These are phyloP conservation scores for Cotesia typhae DNA, from an alignment of 1,140 invertebrate species.

Conservation along the genomic window DNA sequence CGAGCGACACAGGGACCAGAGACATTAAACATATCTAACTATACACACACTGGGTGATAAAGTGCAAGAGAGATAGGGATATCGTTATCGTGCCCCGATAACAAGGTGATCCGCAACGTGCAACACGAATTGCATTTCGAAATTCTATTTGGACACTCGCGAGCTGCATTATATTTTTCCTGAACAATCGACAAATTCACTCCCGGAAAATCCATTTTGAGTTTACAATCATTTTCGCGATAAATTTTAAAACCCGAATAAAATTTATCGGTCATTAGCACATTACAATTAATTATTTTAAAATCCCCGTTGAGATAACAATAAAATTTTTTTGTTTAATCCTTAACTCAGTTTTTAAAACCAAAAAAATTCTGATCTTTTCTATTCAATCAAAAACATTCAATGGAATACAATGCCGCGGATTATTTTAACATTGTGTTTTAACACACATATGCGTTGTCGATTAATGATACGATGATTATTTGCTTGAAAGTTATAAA, in stretches of 20 bases:
- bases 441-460: too few relatives aligned
- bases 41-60: background rate
- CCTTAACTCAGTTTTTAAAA: too few relatives aligned
- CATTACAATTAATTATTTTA: constrained; percentile 37
- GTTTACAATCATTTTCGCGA: constrained; percentile 4
- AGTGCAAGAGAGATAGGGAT: constrained; percentile 26
- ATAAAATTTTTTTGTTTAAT: constrained; percentile 3
- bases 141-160: constrained; percentile 37
- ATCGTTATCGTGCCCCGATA: constrained; percentile 42
- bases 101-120: constrained; percentile 39
- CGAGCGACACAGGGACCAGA: background rate
- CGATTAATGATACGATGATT: too few relatives aligned
- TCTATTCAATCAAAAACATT: too few relatives aligned
- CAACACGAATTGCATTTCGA: constrained; percentile 39
- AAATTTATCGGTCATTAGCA: constrained; percentile 24
- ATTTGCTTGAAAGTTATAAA: too few relatives aligned
- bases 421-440: too few relatives aligned
- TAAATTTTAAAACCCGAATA: too few relatives aligned
- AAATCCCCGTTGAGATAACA: constrained; percentile 8
- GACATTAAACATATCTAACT: background rate
- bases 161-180: constrained; percentile 21
- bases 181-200: constrained; percentile 31
- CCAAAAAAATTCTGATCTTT: too few relatives aligned
- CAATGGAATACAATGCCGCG: too few relatives aligned
- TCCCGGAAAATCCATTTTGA: constrained; percentile 26